These are phyloP conservation scores for Spheniscus humboldti DNA, from an alignment of 2,797 vertebrate species.

Conservation along the genomic window DNA sequence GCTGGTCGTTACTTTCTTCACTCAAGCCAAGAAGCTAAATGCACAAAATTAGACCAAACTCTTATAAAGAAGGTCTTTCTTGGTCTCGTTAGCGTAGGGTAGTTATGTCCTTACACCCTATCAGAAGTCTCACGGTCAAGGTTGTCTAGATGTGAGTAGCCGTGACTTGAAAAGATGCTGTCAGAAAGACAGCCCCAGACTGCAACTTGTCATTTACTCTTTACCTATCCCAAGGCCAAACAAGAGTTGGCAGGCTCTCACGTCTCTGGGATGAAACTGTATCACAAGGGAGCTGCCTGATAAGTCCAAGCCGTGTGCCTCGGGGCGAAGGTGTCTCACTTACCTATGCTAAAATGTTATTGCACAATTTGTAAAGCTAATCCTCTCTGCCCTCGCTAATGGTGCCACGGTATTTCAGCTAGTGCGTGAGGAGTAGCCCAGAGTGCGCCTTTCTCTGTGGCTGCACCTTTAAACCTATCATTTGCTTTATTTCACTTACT, in stretches of 20 bases:
- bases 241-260: not conserved
- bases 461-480: not conserved
- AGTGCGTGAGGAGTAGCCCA: not conserved
- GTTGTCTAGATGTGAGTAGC: not conserved
- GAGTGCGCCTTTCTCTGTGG: not conserved
- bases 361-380: not conserved
- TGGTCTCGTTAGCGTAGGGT: not conserved
- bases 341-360: not conserved
- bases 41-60: not conserved
- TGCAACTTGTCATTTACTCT: not conserved
- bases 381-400: fast-evolving
- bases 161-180: not conserved
- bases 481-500: not conserved
- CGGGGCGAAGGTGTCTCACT: not conserved
- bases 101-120: not conserved
- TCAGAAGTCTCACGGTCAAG: not conserved
- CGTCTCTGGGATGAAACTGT: not conserved
- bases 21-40: not conserved
- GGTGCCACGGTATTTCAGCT: not conserved
- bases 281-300: not conserved
- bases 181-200: not conserved
- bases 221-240: conserved; percentile 18
- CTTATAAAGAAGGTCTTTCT: not conserved
- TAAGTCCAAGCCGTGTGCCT: not conserved
- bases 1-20: not conserved